These are phyloP conservation scores for Sylvilagus floridanus DNA, from an alignment of 2,797 vertebrate species.

Conservation along the genomic window DNA sequence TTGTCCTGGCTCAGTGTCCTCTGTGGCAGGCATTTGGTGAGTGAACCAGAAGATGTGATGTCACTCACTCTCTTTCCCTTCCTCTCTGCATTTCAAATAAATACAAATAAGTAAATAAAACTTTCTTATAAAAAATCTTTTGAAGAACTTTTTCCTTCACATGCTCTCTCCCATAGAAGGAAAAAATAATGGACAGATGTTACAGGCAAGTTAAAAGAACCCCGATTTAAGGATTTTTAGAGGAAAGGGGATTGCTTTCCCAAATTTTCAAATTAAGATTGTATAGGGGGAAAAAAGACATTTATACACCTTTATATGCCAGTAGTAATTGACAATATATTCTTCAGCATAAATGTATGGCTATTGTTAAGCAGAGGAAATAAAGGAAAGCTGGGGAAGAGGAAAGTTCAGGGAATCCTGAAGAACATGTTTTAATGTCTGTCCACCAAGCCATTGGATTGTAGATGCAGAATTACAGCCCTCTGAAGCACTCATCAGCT, in stretches of 20 bases:
- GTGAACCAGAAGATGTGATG: too few relatives aligned
- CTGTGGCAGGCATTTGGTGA: too few relatives aligned
- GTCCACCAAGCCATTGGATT: background rate
- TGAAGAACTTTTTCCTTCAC: background rate
- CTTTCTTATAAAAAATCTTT: background rate
- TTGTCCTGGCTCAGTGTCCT: too few relatives aligned
- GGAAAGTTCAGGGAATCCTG: background rate
- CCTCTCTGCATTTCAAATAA: too few relatives aligned
- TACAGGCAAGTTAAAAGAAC: background rate
- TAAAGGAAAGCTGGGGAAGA: background rate
- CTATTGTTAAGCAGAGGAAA: conserved; percentile 10
- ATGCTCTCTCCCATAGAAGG: background rate
- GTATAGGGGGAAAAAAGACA: background rate
- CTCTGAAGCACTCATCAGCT: background rate
- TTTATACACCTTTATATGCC: background rate
- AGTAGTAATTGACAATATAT: background rate
- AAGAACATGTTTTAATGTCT: background rate
- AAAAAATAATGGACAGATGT: background rate
- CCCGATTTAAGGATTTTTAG: background rate
- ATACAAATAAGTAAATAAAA: background rate
- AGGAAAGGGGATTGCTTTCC: background rate
- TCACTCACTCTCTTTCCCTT: too few relatives aligned
- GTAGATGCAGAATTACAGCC: background rate
- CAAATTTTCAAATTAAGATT: conserved; percentile 28
- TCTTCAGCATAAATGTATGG: background rate